Percentiles rank a stretch among this genome's conserved stretches.
Evolutionary conservation across 2,888 invertebrate species (phyloP).

Genomic region (Micropterix aruncella): DNA sequence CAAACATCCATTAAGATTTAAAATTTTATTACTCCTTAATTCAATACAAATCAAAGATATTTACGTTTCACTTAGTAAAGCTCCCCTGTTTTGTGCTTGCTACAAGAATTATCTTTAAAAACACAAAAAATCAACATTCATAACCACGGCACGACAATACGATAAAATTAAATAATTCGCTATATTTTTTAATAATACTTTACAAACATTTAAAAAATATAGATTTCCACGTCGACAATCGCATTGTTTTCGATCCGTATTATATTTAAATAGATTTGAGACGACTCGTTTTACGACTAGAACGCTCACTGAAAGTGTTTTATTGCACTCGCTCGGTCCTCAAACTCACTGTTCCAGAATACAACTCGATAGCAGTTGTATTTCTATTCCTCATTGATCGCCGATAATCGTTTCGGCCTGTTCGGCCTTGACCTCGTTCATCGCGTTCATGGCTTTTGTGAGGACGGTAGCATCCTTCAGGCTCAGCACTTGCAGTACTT

Average conservation of each 20-base stretch:
- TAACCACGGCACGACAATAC: background rate
- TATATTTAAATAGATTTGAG: background rate
- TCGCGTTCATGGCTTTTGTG: constrained; percentile 62
- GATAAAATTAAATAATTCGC: too few relatives aligned
- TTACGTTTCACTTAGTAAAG: too few relatives aligned
- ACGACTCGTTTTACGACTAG: background rate
- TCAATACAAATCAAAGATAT: too few relatives aligned
- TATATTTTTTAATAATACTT: background rate
- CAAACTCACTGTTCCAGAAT: background rate
- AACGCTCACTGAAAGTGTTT: background rate
- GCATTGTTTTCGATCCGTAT: too few relatives aligned
- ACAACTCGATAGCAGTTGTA: constrained; percentile 2
- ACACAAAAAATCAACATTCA: background rate
- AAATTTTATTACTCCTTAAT: too few relatives aligned
- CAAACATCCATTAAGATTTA: too few relatives aligned
- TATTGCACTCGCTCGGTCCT: too few relatives aligned
- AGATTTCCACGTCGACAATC: background rate
- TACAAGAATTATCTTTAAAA: too few relatives aligned
- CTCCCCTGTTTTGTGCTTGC: too few relatives aligned
- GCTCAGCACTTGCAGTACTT: constrained; percentile 71
- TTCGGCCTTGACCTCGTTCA: constrained; percentile 58
- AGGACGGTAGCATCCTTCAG: constrained; percentile 73
- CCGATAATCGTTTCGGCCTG: constrained; percentile 44
- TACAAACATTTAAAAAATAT: background rate
- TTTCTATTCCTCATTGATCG: constrained; percentile 20